Percentiles rank a stretch among this genome's conserved stretches.
These are phyloP conservation scores for Diprion similis DNA, from an alignment of 1,140 invertebrate species.

Conservation along the genomic window DNA sequence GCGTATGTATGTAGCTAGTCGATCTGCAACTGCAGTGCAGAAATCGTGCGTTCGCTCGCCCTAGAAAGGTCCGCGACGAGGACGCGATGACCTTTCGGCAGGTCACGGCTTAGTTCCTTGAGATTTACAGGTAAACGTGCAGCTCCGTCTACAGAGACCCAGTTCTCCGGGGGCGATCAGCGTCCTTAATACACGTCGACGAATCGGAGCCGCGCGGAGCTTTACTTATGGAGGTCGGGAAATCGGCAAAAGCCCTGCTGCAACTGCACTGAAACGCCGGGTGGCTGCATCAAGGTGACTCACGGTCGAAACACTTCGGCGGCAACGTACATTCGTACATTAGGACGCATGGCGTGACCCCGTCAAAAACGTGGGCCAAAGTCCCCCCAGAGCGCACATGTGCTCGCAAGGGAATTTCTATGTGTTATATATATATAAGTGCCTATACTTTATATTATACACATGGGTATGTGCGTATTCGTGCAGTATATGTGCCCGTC, in stretches of 20 bases:
- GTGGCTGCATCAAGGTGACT: background rate
- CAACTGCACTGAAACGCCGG: background rate
- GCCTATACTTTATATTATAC: too few species aligned
- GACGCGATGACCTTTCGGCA: background rate
- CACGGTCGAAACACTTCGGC: background rate
- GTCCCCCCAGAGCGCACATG: constrained; percentile 38
- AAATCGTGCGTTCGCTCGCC: background rate
- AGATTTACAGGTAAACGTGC: background rate
- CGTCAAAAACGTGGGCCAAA: background rate
- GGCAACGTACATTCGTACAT: too few species aligned
- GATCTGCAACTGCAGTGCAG: background rate
- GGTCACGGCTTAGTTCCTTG: background rate
- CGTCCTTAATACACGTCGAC: background rate
- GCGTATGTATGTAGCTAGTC: too few species aligned
- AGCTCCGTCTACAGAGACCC: too few species aligned
- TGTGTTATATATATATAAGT: too few species aligned
- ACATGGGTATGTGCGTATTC: too few species aligned
- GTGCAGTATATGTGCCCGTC: background rate
- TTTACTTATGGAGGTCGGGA: too few species aligned
- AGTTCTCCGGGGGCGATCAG: background rate
- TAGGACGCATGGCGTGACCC: too few species aligned
- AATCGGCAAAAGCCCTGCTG: background rate
- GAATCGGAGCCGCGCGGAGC: too few species aligned
- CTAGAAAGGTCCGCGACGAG: background rate
- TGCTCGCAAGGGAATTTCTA: constrained; percentile 56